A percentile compares a stretch with the other conserved stretches of the same genome.
phyloP scores from a whole-genome alignment of 1,140 invertebrate species.

The Bombus difficillimus region DNA sequence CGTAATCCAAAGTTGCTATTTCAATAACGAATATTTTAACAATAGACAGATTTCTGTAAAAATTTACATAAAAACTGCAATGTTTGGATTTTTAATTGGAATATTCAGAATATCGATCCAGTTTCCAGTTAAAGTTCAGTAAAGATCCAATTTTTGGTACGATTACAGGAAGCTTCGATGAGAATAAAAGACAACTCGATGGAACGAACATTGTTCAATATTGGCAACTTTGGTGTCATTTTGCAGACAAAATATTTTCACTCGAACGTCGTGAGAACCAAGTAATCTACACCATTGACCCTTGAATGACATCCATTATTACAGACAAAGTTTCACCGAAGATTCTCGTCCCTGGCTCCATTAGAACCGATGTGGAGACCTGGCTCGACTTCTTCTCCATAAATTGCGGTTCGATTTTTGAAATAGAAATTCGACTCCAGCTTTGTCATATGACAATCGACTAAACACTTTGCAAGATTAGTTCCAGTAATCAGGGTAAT shows the following conservation, averaged over 20 bases:
- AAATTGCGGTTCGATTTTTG: neutral
- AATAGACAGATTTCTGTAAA: too few relatives aligned
- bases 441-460: neutral
- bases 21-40: too few relatives aligned
- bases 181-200: neutral
- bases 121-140: neutral
- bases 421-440: neutral
- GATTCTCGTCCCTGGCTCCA: neutral
- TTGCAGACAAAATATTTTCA: conserved; percentile 53
- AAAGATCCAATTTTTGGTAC: neutral
- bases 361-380: neutral
- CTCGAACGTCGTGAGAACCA: conserved; percentile 21
- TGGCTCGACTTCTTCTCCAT: conserved; percentile 9
- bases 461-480: neutral
- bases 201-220: conserved; percentile 1
- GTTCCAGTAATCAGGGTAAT: neutral
- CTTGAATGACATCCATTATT: neutral
- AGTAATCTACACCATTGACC: neutral
- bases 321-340: conserved; percentile 5
- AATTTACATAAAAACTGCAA: too few relatives aligned
- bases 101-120: neutral
- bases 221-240: conserved; percentile 42
- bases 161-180: neutral
- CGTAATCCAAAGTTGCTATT: too few relatives aligned
- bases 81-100: neutral